Conservation (phyloP, 2,113 vertebrate genomes). For the Neodon shergylaensis region DNA sequence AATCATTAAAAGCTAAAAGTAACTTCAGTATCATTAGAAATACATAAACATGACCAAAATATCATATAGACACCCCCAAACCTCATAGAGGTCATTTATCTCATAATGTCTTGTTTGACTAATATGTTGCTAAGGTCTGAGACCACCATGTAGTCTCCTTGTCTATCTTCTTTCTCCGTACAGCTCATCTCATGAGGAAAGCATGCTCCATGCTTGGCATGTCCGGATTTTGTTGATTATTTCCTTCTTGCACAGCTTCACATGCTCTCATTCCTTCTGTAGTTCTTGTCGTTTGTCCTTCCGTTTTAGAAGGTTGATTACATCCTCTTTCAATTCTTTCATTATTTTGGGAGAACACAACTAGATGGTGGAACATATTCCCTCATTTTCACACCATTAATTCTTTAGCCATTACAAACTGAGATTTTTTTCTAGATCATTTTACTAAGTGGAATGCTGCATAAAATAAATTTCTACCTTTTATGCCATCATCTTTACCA, state of each 20-base stretch:
- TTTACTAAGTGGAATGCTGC: not conserved
- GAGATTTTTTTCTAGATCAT: not conserved
- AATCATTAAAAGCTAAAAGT: not conserved
- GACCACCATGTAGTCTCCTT: not conserved
- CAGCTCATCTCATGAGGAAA: not conserved
- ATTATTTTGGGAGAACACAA: not conserved
- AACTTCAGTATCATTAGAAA: not conserved
- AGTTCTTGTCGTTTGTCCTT: not conserved
- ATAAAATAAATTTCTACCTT: not conserved
- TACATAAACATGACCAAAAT: not conserved
- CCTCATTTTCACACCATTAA: not conserved
- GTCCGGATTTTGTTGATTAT: not conserved
- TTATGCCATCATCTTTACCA: not conserved
- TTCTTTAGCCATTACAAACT: not conserved
- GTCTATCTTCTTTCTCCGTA: not conserved
- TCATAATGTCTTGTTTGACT: not conserved
- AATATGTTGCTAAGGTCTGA: not conserved
- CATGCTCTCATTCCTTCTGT: not conserved
- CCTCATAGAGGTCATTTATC: not conserved
- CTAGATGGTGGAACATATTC: not conserved
- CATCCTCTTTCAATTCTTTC: not conserved
- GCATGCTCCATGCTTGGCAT: not conserved
- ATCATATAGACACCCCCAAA: not conserved
- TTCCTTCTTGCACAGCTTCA: not conserved
- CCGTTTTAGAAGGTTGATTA: slow-evolving; percentile 1